Conservation (phyloP, 2,888 invertebrate genomes). For the Trichogramma dendrolimi region DNA sequence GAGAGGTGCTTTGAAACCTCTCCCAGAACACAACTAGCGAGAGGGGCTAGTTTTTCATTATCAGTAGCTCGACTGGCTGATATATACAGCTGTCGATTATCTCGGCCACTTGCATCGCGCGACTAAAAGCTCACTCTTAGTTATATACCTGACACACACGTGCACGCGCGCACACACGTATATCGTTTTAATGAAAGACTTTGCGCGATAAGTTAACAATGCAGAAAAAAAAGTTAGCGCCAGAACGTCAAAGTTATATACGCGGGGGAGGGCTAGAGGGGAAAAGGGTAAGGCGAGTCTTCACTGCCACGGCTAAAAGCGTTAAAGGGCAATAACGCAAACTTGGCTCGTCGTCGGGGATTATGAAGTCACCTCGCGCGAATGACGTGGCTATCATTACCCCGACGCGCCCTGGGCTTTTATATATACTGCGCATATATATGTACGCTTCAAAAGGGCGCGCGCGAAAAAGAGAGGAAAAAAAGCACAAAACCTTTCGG, state of each 20-base stretch:
- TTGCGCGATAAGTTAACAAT: background rate
- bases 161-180: background rate
- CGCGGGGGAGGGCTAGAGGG: background rate
- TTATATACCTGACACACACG: background rate
- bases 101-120: too few species aligned
- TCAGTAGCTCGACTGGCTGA: too few species aligned
- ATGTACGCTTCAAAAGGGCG: background rate
- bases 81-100: too few species aligned
- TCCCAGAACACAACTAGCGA: too few species aligned
- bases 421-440: slow-evolving; percentile 3
- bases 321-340: slow-evolving; percentile 20
- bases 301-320: slow-evolving; percentile 6
- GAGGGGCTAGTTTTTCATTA: too few species aligned
- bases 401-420: slow-evolving; percentile 6
- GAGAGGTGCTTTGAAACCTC: too few species aligned
- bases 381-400: too few species aligned
- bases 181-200: slow-evolving; percentile 9
- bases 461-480: background rate
- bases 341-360: slow-evolving; percentile 22
- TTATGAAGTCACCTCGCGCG: slow-evolving; percentile 20
- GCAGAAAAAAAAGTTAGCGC: background rate
- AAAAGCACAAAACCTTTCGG: background rate
- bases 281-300: slow-evolving; percentile 2
- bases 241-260: slow-evolving; percentile 8
- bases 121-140: background rate